A percentile compares a stretch with the other conserved stretches of the same genome.
phyloP scores from a whole-genome alignment of 2,113 vertebrate genomes.

The Caranx melampygus region DNA sequence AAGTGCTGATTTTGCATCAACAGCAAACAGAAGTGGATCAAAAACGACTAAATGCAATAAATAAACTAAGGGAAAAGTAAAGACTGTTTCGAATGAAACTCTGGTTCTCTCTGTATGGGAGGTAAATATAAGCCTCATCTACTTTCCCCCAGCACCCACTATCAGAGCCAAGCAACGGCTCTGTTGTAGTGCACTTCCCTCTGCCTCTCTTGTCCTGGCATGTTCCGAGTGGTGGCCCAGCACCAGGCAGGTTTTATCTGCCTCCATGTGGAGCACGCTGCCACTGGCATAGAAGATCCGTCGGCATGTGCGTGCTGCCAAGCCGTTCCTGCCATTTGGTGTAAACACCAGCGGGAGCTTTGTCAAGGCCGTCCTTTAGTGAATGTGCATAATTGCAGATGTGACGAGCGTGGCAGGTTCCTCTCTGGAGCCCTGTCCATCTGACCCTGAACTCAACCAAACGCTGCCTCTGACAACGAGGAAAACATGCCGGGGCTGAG shows the following conservation, averaged over 20 bases:
- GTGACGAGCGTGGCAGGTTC: constrained; percentile 24
- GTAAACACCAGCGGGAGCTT: constrained; percentile 18
- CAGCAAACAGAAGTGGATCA: neutral
- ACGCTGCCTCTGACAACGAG: constrained; percentile 6
- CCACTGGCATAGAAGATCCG: constrained; percentile 48
- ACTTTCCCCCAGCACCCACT: constrained; percentile 33
- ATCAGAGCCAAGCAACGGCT: constrained; percentile 42
- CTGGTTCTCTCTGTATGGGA: neutral
- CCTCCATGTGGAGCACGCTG: constrained; percentile 52
- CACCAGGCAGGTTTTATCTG: constrained; percentile 64
- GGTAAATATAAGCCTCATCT: constrained; percentile 8
- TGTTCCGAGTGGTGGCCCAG: constrained; percentile 57
- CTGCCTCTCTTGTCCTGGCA: constrained; percentile 54
- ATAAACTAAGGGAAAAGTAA: neutral
- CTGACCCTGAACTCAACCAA: constrained; percentile 46
- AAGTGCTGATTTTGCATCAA: neutral
- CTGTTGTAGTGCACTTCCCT: constrained; percentile 25
- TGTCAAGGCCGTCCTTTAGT: constrained; percentile 35
- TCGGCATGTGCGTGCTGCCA: constrained; percentile 45
- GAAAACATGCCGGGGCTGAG: constrained; percentile 8
- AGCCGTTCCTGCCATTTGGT: constrained; percentile 39
- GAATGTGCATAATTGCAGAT: constrained; percentile 59
- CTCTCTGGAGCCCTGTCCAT: constrained; percentile 2
- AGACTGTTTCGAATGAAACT: neutral
- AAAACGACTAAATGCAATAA: neutral